Conservation (phyloP, 2,888 invertebrate species). For the Biston stratarius region DNA sequence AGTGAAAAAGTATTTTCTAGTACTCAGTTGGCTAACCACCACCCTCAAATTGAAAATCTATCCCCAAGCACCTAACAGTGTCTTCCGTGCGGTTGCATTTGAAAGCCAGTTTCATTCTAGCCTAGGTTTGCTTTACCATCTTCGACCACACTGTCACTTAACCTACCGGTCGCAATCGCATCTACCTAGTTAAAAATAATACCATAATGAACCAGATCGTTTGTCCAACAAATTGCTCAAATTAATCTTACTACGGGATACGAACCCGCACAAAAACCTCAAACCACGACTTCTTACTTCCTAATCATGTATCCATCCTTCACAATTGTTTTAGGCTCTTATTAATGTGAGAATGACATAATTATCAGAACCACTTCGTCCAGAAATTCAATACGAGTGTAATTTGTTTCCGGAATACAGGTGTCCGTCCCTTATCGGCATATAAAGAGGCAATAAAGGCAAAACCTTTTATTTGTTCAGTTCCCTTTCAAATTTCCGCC, state of each 20-base stretch:
- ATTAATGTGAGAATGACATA: constrained; percentile 31
- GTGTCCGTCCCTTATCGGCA: constrained; percentile 30
- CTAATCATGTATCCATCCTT: constrained; percentile 17
- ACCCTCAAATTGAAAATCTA: too few species aligned
- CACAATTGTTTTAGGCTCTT: constrained; percentile 1
- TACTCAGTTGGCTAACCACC: too few species aligned
- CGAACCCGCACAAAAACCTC: background rate
- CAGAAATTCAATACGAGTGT: constrained; percentile 28
- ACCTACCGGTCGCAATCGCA: too few species aligned
- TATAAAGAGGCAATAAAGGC: constrained; percentile 42
- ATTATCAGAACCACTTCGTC: constrained; percentile 30
- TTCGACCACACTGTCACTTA: too few species aligned
- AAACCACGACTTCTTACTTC: constrained; percentile 11
- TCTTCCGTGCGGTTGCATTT: too few species aligned
- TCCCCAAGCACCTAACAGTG: too few species aligned
- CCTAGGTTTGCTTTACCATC: too few species aligned
- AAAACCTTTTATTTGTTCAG: constrained; percentile 44
- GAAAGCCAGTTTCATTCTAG: too few species aligned
- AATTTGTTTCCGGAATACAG: constrained; percentile 34
- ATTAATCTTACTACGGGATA: background rate
- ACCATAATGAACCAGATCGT: too few species aligned
- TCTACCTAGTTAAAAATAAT: too few species aligned
- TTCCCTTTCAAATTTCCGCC: constrained; percentile 52
- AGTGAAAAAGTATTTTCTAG: too few species aligned
- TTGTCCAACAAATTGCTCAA: background rate